Conservation (phyloP, 1,140 invertebrate species). For the Aphaenogaster ashmeadi region DNA sequence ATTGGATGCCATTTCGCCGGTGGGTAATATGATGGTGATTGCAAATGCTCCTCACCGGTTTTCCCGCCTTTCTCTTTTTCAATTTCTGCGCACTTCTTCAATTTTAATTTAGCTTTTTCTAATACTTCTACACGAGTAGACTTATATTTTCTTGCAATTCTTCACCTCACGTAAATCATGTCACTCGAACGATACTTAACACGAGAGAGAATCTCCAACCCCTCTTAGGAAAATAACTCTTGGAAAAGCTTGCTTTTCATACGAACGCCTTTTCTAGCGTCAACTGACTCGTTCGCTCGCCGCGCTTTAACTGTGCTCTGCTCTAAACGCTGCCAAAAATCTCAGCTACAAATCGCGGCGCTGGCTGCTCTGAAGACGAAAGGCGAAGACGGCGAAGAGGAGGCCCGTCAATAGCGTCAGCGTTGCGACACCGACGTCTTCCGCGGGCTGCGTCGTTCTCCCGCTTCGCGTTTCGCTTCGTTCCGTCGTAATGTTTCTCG, state of each 20-base stretch:
- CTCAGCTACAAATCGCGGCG: constrained; percentile 13
- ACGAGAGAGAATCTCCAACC: neutral
- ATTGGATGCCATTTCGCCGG: constrained; percentile 55
- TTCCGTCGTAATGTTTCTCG: constrained; percentile 33
- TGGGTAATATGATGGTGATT: neutral
- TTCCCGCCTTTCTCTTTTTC: neutral
- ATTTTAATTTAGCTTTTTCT: neutral
- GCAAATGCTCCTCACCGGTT: constrained; percentile 12
- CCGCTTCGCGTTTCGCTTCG: constrained; percentile 37
- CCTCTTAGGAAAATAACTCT: neutral
- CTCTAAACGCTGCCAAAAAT: constrained; percentile 51
- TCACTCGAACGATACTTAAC: constrained; percentile 6
- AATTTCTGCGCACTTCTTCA: neutral
- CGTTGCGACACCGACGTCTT: constrained; percentile 50
- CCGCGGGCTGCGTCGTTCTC: constrained; percentile 43
- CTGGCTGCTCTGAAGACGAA: constrained; percentile 26
- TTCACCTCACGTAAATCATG: constrained; percentile 25
- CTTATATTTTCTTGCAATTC: neutral
- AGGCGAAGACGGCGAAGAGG: neutral
- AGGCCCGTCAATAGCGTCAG: constrained; percentile 44
- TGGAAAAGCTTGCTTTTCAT: constrained; percentile 1
- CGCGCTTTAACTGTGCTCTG: constrained; percentile 23
- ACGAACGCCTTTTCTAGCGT: neutral
- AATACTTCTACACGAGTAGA: neutral
- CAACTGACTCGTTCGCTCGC: constrained; percentile 3